phyloP scores from a whole-genome alignment of 2,113 vertebrate species.

The Paramisgurnus dabryanus region DNA sequence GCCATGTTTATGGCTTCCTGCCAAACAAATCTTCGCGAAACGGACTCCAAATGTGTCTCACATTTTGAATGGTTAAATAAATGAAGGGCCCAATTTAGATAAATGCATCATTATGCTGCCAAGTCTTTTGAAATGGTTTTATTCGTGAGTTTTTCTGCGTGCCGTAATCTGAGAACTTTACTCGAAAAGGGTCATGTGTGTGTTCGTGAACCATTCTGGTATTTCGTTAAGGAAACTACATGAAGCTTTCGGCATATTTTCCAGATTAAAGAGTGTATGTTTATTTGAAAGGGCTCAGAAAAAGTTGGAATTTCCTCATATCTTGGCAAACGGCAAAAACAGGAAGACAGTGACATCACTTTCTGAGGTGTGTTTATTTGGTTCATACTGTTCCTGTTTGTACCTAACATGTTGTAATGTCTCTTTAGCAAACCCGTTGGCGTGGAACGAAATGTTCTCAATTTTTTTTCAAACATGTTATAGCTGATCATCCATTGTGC shows the following conservation, averaged over 20 bases:
- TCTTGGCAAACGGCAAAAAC: constrained; percentile 31
- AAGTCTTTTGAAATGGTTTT: constrained; percentile 36
- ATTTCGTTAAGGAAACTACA: not conserved
- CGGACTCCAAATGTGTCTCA: constrained; percentile 26
- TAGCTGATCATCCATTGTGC: not conserved
- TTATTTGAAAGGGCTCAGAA: constrained; percentile 14
- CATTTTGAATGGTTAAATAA: constrained; percentile 36
- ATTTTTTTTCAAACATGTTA: not conserved
- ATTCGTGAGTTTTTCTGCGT: constrained; percentile 7
- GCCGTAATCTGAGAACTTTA: constrained; percentile 14
- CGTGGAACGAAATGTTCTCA: not conserved
- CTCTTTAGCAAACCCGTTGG: not conserved
- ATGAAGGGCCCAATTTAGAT: constrained; percentile 32
- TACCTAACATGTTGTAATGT: not conserved
- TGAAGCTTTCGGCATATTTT: not conserved
- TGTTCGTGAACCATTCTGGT: not conserved
- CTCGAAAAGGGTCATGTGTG: constrained; percentile 9
- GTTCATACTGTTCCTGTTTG: constrained; percentile 45
- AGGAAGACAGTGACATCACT: constrained; percentile 54
- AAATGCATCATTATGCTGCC: constrained; percentile 34
- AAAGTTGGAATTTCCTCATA: constrained; percentile 39
- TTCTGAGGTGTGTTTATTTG: constrained; percentile 47
- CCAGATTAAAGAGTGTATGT: not conserved
- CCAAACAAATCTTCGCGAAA: constrained; percentile 32
- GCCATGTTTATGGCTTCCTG: constrained; percentile 29